A percentile compares a stretch with the other conserved stretches of the same genome.
These are phyloP conservation scores for Pseudobourletiella spinata DNA, from an alignment of 1,140 invertebrate genomes.

Conservation along the genomic window DNA sequence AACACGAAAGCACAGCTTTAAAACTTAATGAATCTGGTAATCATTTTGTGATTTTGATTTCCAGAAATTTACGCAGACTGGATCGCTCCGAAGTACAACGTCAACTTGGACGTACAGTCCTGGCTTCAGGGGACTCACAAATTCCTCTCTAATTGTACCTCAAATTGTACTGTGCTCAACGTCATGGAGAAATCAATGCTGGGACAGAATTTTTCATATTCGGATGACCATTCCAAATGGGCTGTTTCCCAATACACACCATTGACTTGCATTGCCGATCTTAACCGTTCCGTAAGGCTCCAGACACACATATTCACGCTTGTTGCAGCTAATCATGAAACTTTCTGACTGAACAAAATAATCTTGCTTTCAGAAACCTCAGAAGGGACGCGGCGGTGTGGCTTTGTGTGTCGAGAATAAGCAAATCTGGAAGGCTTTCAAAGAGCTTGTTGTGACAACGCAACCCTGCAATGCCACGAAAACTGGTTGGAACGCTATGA, in stretches of 20 bases:
- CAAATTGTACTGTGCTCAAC: slow-evolving; percentile 10
- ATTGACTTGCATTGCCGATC: slow-evolving; percentile 86
- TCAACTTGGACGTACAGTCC: slow-evolving; percentile 66
- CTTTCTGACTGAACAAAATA: neutral
- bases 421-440: slow-evolving; percentile 12
- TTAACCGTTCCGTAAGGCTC: slow-evolving; percentile 82
- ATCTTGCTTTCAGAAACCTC: slow-evolving; percentile 16
- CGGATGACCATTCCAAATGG: slow-evolving; percentile 87
- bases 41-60: too few relatives aligned
- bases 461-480: slow-evolving; percentile 7
- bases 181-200: slow-evolving; percentile 5
- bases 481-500: too few relatives aligned
- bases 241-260: slow-evolving; percentile 42
- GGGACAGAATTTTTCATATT: slow-evolving; percentile 54
- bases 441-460: neutral
- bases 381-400: slow-evolving; percentile 21
- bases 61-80: slow-evolving; percentile 70
- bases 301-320: slow-evolving; percentile 45
- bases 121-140: slow-evolving; percentile 73
- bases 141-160: slow-evolving; percentile 56
- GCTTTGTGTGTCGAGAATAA: slow-evolving; percentile 7
- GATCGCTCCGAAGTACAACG: slow-evolving; percentile 60
- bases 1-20: too few relatives aligned
- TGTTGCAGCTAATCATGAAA: too few relatives aligned
- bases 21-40: too few relatives aligned